Base-by-base conservation (phyloP, 2,888 invertebrate genomes). In the Pollenia amentaria region DNA sequence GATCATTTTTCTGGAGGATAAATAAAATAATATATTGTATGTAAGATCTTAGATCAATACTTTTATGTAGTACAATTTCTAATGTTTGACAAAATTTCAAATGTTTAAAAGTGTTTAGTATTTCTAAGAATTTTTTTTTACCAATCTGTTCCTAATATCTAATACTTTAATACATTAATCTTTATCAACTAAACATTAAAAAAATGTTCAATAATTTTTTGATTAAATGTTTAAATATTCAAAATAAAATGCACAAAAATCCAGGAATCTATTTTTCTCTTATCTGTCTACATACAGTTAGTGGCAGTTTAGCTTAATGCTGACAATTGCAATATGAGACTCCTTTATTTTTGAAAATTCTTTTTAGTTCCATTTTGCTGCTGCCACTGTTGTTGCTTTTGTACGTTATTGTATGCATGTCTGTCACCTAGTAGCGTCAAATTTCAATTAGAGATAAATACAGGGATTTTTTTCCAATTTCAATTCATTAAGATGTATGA, bases 381-480 rank as follows among this genome's bases (percentile, higher is more conserved):
- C 72, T 64, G 64, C 57, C 65, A 48, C 57, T 40, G 46, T 73
- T 57, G 51, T 38, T 18, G 62, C 55, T 67, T 38, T 57, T 65
- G 53, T 48, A 16, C 42, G 67, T 57, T 65, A 21, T 53, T 70
- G 53, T 65, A 21, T 84, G 80, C 81, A 73, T 76, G 85, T 81
- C 87, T 89, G 90, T 90, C 91, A 91, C 89, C 89, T 90, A 90
- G 90, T 89, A 89, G 90, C 88, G 90, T 92, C 91, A 91, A 90
- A 92, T 92, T 92, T 91, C 92, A 92, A 92, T 92, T 92, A 91
- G 90, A 91, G 90, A 91, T 90, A 85, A 87, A 87, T 80, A 76
- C 79, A 83, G 53, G 72, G 69, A 72, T 77, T 75, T 73, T 79
- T 82, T 62, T 78, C 38, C 38, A 70, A 69, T 73, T 72, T 42